Conservation (phyloP, 2,888 invertebrate genomes). For the Chironomus tentans region DNA sequence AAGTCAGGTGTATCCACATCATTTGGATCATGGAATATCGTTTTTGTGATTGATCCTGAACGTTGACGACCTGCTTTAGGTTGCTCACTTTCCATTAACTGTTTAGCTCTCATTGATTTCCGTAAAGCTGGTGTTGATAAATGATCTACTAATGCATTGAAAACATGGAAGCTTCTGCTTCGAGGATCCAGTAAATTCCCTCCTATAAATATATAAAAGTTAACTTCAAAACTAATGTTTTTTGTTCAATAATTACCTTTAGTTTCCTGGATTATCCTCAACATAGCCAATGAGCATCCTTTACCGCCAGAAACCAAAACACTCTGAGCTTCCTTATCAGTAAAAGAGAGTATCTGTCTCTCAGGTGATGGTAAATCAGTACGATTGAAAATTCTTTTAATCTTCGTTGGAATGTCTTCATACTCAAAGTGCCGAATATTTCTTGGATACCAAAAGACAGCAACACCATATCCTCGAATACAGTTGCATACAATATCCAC, state of each 20-base stretch:
- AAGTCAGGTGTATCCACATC: constrained; percentile 21
- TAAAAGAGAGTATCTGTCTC: constrained; percentile 41
- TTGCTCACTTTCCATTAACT: background rate
- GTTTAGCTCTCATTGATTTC: background rate
- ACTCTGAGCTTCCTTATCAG: constrained; percentile 45
- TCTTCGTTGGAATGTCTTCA: constrained; percentile 12
- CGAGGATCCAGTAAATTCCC: background rate
- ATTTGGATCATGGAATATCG: constrained; percentile 21
- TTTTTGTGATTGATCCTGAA: constrained; percentile 5
- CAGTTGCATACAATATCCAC: constrained; percentile 35
- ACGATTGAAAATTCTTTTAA: constrained; percentile 37
- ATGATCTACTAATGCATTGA: constrained; percentile 19
- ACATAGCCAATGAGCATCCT: constrained; percentile 62
- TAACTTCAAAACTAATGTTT: too few relatives aligned
- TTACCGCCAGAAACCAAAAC: constrained; percentile 63
- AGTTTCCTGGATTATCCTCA: constrained; percentile 40
- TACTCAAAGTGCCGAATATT: background rate
- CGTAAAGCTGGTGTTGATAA: background rate
- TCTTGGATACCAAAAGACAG: constrained; percentile 38
- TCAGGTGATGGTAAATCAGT: constrained; percentile 31
- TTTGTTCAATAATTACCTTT: background rate
- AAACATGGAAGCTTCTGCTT: background rate
- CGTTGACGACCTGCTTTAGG: background rate
- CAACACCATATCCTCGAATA: constrained; percentile 38
- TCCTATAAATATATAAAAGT: too few relatives aligned